Base-by-base conservation (phyloP, 1,140 invertebrate genomes). In the Lepidurus couesii region DNA sequence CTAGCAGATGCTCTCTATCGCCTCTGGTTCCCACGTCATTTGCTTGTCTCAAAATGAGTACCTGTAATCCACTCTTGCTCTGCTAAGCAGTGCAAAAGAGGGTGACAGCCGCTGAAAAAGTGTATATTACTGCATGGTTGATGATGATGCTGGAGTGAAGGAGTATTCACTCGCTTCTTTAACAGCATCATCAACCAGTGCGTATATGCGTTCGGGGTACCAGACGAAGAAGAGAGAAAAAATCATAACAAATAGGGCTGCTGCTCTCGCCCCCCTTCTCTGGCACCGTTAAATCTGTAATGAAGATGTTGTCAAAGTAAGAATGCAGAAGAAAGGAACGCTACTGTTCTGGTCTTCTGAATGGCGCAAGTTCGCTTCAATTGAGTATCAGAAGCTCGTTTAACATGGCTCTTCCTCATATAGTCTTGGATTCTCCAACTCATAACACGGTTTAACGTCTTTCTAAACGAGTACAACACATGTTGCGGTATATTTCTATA, bases 21-120 rank as follows among this genome's bases (percentile, higher is more conserved):
- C 53, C 53, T 65, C 53, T 21, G 53, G 53, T 65, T 65, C 53
- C 53, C 53, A 65, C 47, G 53, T 65, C 53, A 65, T 65, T 65
- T 65, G 53, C 53, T 65, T 65, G 53, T 65, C 53, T 65, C 16
- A 21, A 21, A 65, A 65, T 65, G 53, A 65, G 53, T 65, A 65
- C 53, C 53, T 65, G 53, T 65, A 65, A 65, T 65, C 53, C 53
- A 65, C 53, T 65, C 53, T 13, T 65, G 53, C n/a, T 65, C 53
- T 0, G n/a, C 53, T n/a, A 47, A 65, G 53, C 16, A 65, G 21
- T n/a, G 53, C 16, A 65, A 65, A n/a, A 21, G 53, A 21, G 53
- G 53, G 16, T 0, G 53, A 65, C 16, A n/a, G 21, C 16, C n/a
- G 21, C 16, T 21, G 53, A 65, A 65, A 13, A 65, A 65, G 53